Conservation (phyloP, 2,113 vertebrate genomes). For the Varanus komodoensis region DNA sequence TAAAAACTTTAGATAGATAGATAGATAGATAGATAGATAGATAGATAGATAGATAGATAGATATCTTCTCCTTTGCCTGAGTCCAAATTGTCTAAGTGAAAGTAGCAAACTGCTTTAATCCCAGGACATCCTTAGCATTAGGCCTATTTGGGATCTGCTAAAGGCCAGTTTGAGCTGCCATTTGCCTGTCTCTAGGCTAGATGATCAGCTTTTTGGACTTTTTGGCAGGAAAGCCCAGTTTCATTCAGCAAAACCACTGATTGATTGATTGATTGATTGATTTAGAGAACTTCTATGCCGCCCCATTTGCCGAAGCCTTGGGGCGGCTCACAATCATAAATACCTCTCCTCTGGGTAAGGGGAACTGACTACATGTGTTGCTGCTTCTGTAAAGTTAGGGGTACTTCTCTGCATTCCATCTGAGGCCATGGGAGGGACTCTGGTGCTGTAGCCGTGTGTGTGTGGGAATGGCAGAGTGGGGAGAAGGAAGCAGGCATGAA, state of each 20-base stretch:
- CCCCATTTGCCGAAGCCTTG: too few relatives aligned
- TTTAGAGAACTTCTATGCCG: too few relatives aligned
- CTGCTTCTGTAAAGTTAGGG: not conserved
- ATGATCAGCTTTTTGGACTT: fast-evolving
- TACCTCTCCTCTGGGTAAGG: not conserved
- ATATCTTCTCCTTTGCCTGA: not conserved
- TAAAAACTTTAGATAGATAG: too few relatives aligned
- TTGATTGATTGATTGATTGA: too few relatives aligned
- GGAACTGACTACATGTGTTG: too few relatives aligned
- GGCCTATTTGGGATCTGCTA: not conserved
- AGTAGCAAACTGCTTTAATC: not conserved
- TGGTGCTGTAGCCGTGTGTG: not conserved
- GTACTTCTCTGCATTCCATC: not conserved
- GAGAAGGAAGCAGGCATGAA: constrained; percentile 53
- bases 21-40: too few relatives aligned
- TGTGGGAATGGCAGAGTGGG: constrained; percentile 24
- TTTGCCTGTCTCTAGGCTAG: fast-evolving
- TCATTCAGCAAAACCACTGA: not conserved
- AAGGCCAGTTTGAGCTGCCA: fast-evolving
- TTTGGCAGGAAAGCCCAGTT: fast-evolving
- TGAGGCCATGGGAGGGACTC: constrained; percentile 55
- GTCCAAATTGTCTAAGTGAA: not conserved
- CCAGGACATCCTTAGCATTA: not conserved
- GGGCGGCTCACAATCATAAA: too few relatives aligned
- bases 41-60: too few relatives aligned